A percentile compares a stretch with the other conserved stretches of the same genome.
Conservation (phyloP, 2,113 vertebrate genomes). For the Pardalotus punctatus region DNA sequence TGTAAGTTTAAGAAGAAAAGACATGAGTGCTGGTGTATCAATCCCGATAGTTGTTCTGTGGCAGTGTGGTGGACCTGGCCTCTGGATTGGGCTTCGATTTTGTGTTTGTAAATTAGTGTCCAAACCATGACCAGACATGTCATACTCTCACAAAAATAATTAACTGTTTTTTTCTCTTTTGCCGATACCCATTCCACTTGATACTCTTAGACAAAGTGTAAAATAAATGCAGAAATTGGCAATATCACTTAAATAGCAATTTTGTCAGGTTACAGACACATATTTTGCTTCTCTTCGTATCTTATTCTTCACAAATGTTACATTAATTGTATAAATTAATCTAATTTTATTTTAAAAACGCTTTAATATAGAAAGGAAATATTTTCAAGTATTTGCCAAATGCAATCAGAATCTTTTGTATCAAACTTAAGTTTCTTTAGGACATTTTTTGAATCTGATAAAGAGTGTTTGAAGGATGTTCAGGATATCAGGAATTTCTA, state of each 20-base stretch:
- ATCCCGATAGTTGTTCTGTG: not conserved
- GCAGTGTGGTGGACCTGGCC: not conserved
- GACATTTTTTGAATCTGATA: not conserved
- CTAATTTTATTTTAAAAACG: not conserved
- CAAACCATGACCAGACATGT: not conserved
- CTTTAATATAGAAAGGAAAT: not conserved
- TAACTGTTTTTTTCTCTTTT: not conserved
- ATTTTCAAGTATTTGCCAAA: not conserved
- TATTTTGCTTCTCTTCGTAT: not conserved
- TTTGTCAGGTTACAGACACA: not conserved
- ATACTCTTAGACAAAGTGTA: not conserved
- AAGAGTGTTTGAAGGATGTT: not conserved
- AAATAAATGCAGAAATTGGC: not conserved
- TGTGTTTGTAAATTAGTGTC: not conserved
- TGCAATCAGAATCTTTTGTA: not conserved
- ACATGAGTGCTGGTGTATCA: rapidly evolving
- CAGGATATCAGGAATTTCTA: not conserved
- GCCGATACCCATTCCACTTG: not conserved
- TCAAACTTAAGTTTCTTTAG: not conserved
- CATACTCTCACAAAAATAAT: not conserved
- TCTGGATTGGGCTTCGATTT: not conserved
- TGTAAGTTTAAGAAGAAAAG: not conserved
- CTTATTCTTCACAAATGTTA: not conserved
- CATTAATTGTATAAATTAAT: not conserved
- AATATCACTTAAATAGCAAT: not conserved